A percentile compares a stretch with the other conserved stretches of the same genome.
Evolutionary conservation across 2,888 invertebrate species (phyloP).

Genomic region (Phorcus lineatus): DNA sequence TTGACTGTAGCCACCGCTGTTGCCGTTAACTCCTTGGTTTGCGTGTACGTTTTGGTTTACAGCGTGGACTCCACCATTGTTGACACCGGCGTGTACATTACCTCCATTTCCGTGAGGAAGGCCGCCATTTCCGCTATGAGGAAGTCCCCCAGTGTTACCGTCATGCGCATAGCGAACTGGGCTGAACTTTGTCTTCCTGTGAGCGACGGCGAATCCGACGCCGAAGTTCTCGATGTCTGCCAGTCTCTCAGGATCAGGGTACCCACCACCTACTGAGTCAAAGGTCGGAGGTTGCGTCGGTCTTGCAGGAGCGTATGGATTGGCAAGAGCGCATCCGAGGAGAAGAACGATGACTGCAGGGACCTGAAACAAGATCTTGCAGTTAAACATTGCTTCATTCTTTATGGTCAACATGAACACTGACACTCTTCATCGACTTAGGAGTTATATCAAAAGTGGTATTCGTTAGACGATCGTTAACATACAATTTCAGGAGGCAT

Average conservation of each 20-base stretch:
- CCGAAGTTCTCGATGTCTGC: slow-evolving; percentile 12
- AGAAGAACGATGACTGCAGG: too few species aligned
- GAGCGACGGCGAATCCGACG: slow-evolving; percentile 14
- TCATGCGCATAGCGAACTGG: not conserved
- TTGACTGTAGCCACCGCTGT: too few species aligned
- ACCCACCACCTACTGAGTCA: not conserved
- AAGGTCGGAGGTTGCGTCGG: not conserved
- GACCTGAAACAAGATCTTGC: too few species aligned
- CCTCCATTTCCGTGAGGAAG: not conserved
- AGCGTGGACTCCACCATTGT: not conserved
- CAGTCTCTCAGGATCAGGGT: not conserved
- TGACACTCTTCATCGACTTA: too few species aligned
- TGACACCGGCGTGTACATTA: not conserved
- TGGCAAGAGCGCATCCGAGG: too few species aligned
- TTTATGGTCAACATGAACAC: too few species aligned
- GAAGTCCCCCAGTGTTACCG: not conserved
- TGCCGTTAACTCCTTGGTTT: too few species aligned
- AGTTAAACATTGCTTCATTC: too few species aligned
- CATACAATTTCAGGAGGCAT: too few species aligned
- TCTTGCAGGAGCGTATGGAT: too few species aligned
- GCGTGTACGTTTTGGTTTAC: not conserved
- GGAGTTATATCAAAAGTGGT: too few species aligned
- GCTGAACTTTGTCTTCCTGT: not conserved
- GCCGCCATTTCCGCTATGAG: not conserved
- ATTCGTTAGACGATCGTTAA: too few species aligned